Percentiles rank a stretch among this genome's conserved stretches.
These are phyloP conservation scores for Daphoenositta chrysoptera DNA, from an alignment of 2,113 vertebrate genomes.

Conservation along the genomic window DNA sequence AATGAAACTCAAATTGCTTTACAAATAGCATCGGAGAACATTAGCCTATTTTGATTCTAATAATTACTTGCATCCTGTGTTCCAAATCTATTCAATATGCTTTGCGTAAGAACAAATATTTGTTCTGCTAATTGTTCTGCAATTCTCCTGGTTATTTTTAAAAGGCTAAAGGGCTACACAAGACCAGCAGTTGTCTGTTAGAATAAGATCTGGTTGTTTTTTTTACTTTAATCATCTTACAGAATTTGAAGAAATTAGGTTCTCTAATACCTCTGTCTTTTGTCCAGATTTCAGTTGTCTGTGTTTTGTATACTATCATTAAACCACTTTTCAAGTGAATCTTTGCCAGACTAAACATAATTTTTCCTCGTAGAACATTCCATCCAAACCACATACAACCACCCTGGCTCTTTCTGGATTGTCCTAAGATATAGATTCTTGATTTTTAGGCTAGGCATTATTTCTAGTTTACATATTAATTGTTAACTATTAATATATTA, in stretches of 20 bases:
- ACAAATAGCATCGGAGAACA: constrained; percentile 64
- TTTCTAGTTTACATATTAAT: constrained; percentile 19
- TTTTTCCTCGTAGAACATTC: constrained; percentile 13
- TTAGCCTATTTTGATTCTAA: constrained; percentile 71
- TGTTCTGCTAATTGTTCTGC: constrained; percentile 70
- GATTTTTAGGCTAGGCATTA: neutral
- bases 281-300: constrained; percentile 60
- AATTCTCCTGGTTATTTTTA: constrained; percentile 65
- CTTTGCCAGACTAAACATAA: constrained; percentile 64
- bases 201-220: constrained; percentile 48
- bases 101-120: constrained; percentile 69
- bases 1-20: constrained; percentile 70
- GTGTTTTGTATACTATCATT: constrained; percentile 60
- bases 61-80: constrained; percentile 71
- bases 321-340: constrained; percentile 55
- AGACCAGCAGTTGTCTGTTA: constrained; percentile 62
- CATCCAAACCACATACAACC: constrained; percentile 33
- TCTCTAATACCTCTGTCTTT: constrained; percentile 60
- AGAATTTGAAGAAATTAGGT: constrained; percentile 59
- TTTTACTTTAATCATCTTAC: constrained; percentile 66
- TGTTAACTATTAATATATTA: neutral
- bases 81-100: constrained; percentile 72
- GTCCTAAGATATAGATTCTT: neutral
- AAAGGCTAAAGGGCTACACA: constrained; percentile 48
- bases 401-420: neutral